Evolutionary conservation across 2,888 invertebrate genomes (phyloP).

Genomic region (Sialis fuliginosa): DNA sequence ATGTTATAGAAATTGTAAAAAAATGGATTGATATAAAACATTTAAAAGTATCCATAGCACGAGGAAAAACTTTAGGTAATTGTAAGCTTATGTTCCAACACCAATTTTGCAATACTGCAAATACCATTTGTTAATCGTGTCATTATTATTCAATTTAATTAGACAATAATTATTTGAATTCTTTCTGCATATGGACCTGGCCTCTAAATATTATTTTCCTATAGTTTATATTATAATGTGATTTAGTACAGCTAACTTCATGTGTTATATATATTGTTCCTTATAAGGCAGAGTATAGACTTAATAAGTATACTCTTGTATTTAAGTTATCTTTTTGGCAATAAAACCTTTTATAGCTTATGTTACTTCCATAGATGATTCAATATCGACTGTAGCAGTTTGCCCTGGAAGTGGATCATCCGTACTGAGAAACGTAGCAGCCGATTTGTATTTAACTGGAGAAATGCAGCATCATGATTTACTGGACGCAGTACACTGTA

Average conservation of each 20-base stretch:
- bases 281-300: too few relatives aligned
- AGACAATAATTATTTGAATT: too few relatives aligned
- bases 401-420: conserved; percentile 84
- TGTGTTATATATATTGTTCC: too few relatives aligned
- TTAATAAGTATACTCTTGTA: not conserved
- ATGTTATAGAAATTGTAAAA: conserved; percentile 50
- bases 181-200: too few relatives aligned
- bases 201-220: too few relatives aligned
- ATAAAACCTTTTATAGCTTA: conserved; percentile 13
- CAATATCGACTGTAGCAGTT: conserved; percentile 49
- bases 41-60: conserved; percentile 55
- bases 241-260: too few relatives aligned
- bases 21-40: conserved; percentile 44
- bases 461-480: conserved; percentile 95
- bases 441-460: conserved; percentile 73
- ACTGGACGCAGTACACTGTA: conserved; percentile 66
- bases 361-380: conserved; percentile 21
- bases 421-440: conserved; percentile 48
- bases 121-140: not conserved
- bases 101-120: not conserved
- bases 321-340: not conserved
- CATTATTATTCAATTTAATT: not conserved
- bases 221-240: too few relatives aligned
- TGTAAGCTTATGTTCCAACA: not conserved
- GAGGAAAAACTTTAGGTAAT: conserved; percentile 22